Percentiles rank a stretch among this genome's conserved stretches.
These are phyloP conservation scores for Polia nebulosa DNA, from an alignment of 2,888 invertebrate species.

Conservation along the genomic window DNA sequence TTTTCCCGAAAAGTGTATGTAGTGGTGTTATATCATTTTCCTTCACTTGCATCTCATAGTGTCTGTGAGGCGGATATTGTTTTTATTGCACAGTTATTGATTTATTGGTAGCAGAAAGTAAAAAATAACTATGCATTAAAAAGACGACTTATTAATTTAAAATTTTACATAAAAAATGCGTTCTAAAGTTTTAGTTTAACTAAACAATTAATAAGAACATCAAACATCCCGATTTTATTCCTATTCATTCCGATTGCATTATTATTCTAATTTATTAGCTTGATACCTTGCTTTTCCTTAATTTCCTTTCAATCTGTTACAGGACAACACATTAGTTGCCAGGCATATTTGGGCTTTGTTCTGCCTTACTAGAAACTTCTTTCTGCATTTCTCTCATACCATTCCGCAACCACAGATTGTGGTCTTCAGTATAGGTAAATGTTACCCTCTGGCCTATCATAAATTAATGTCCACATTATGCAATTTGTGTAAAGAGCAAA, in stretches of 20 bases:
- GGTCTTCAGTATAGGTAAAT: background rate
- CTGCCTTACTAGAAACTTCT: constrained; percentile 5
- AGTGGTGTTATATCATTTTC: constrained; percentile 54
- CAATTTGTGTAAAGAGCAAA: fast-evolving
- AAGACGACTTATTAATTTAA: constrained; percentile 3
- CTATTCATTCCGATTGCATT: constrained; percentile 4
- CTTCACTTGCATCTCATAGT: constrained; percentile 39
- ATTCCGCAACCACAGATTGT: background rate
- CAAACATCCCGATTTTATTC: background rate
- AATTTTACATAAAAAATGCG: background rate
- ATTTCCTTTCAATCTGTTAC: constrained; percentile 11
- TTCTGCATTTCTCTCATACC: constrained; percentile 1
- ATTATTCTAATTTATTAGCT: constrained; percentile 22
- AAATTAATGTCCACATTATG: background rate
- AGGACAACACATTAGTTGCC: background rate
- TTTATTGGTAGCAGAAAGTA: constrained; percentile 54
- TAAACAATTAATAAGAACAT: constrained; percentile 13
- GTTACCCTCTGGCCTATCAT: background rate
- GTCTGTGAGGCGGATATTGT: constrained; percentile 57
- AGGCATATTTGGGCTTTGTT: background rate
- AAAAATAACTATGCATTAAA: constrained; percentile 39
- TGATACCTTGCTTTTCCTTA: background rate
- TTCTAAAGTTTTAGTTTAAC: constrained; percentile 6
- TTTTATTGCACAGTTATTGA: constrained; percentile 73
- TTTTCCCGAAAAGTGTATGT: constrained; percentile 60